phyloP scores from a whole-genome alignment of 2,888 invertebrate species.

The Xestia c-nigrum region DNA sequence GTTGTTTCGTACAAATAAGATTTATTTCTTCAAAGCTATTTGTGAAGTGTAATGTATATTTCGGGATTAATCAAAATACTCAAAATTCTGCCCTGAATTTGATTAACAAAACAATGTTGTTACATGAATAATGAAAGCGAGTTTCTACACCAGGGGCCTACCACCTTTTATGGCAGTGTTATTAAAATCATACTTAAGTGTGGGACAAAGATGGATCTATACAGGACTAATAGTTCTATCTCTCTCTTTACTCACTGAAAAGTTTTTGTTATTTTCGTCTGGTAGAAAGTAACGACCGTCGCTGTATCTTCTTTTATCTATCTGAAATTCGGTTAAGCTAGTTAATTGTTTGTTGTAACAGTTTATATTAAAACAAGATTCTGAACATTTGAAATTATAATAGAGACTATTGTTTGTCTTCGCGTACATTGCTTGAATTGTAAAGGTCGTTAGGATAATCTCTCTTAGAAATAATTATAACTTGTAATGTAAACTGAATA shows the following conservation, averaged over 20 bases:
- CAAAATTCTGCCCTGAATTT: background rate
- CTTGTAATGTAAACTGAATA: background rate
- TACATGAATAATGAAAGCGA: background rate
- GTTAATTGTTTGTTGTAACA: slow-evolving; percentile 24
- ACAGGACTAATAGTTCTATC: background rate
- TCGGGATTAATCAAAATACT: background rate
- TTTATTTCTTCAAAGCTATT: slow-evolving; percentile 17
- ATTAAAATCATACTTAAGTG: background rate
- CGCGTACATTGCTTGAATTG: background rate
- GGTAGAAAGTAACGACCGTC: slow-evolving; percentile 6
- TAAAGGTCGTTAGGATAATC: slow-evolving; percentile 10
- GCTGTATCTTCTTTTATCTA: background rate
- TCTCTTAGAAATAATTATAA: slow-evolving; percentile 17
- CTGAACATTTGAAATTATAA: slow-evolving; percentile 15
- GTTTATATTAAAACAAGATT: slow-evolving; percentile 20
- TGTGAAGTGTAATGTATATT: background rate
- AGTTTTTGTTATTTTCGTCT: background rate
- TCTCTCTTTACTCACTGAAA: background rate
- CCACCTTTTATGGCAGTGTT: background rate
- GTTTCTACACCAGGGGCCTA: background rate
- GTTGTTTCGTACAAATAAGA: background rate
- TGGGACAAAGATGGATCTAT: background rate
- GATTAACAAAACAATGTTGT: background rate
- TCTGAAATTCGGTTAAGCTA: background rate
- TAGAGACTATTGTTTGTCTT: slow-evolving; percentile 7